A percentile compares a stretch with the other conserved stretches of the same genome.
These are phyloP conservation scores for Actenoides hombroni DNA, from an alignment of 2,113 vertebrate genomes.

Conservation along the genomic window DNA sequence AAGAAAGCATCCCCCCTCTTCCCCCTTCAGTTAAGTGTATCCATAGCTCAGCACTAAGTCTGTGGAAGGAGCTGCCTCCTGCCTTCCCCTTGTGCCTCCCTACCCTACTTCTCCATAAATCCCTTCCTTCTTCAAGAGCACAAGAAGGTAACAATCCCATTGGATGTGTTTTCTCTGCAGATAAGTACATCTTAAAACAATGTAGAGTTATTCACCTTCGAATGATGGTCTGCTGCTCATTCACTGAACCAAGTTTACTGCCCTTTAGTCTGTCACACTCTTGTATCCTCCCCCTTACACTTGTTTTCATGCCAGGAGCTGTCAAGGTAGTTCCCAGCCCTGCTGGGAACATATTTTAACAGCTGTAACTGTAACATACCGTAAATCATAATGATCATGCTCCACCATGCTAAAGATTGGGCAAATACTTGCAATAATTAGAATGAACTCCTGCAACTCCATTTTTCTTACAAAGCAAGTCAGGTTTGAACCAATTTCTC, in stretches of 20 bases:
- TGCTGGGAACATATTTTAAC: background rate
- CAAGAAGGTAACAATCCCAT: background rate
- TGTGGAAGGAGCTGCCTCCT: background rate
- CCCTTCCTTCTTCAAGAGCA: background rate
- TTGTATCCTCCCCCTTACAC: background rate
- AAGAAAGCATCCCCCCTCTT: constrained; percentile 48
- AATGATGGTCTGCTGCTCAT: background rate
- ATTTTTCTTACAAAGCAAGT: background rate
- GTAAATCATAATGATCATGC: background rate
- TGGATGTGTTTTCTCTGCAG: background rate
- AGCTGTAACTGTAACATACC: background rate
- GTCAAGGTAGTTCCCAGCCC: background rate
- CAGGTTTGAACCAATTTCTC: background rate
- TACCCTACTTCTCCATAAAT: background rate
- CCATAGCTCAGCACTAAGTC: background rate
- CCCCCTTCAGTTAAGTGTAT: constrained; percentile 43
- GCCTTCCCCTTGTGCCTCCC: background rate
- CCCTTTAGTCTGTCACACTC: background rate
- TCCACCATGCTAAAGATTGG: background rate
- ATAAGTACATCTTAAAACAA: background rate
- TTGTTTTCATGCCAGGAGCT: background rate
- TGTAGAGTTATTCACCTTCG: background rate
- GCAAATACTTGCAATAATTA: background rate
- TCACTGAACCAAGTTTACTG: background rate
- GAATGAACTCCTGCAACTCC: background rate